These are phyloP conservation scores for Oegoconia quadripuncta DNA, from an alignment of 2,888 invertebrate species.

Conservation along the genomic window DNA sequence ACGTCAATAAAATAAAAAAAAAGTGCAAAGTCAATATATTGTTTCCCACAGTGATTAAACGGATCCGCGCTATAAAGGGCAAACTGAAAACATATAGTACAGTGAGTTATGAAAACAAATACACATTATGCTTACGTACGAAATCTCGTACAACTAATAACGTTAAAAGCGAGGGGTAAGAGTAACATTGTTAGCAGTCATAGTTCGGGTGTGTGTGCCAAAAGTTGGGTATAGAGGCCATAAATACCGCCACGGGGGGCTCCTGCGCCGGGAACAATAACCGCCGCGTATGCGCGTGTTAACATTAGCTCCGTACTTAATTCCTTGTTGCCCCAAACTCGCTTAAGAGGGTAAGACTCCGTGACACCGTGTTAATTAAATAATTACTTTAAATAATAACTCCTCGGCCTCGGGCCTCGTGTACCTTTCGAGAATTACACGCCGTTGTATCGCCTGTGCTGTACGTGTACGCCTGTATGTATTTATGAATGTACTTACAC, in stretches of 20 bases:
- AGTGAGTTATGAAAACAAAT: slow-evolving; percentile 73
- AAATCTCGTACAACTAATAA: slow-evolving; percentile 76
- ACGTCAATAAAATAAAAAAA: slow-evolving; percentile 43
- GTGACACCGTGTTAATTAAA: slow-evolving; percentile 75
- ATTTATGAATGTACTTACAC: too few species aligned
- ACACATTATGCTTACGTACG: slow-evolving; percentile 67
- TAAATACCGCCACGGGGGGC: slow-evolving; percentile 70
- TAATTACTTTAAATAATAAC: slow-evolving; percentile 78
- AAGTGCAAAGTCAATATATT: slow-evolving; percentile 53
- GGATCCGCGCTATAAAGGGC: slow-evolving; percentile 49
- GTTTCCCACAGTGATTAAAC: slow-evolving; percentile 72
- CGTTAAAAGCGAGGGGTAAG: slow-evolving; percentile 72
- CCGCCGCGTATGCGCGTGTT: slow-evolving; percentile 71
- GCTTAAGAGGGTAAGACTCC: slow-evolving; percentile 72
- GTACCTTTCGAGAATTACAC: slow-evolving; percentile 18
- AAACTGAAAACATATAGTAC: slow-evolving; percentile 54
- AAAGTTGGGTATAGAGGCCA: slow-evolving; percentile 66
- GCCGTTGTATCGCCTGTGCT: slow-evolving; percentile 11
- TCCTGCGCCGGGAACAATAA: slow-evolving; percentile 53
- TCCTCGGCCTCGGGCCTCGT: slow-evolving; percentile 37
- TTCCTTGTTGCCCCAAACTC: slow-evolving; percentile 74
- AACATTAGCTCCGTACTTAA: slow-evolving; percentile 74
- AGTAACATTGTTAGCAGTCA: slow-evolving; percentile 73
- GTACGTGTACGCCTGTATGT: not conserved
- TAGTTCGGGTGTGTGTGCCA: slow-evolving; percentile 72